Evolutionary conservation across 1,140 invertebrate species (phyloP), one percentile per base, ranked within the genome.

Genomic region (Epicauta chinensis): DNA sequence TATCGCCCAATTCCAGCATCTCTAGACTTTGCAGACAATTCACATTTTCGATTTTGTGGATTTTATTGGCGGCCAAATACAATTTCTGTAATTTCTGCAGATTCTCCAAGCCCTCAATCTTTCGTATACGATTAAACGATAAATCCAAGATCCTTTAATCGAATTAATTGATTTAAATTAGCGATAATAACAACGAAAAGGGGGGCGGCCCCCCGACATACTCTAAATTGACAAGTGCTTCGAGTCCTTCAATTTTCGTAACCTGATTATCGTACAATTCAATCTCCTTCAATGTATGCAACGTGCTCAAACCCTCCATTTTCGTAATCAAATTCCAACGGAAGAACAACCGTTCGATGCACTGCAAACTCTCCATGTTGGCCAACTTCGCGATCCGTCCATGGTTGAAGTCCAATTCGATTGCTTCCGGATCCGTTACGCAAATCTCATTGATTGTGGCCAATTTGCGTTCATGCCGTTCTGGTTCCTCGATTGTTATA

Each of bases 251-350:
- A 63, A 97, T 93, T 54, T 80, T 76, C 1, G 82, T 84, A 38
- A 97, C 91, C 74, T 95, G 93, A 75, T 98, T 99, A 72, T 98
- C 97, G 71, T 98, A 96, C 1, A 99, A 75, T 63, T 98, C 96
- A 43, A 99, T 69, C 67, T 97, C 93, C 38, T 78, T 77, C 0
- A 97, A 73, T 13, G 81, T 90, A 2, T 74, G 78, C 5, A 94
- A 69, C 1, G 76, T 83, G 49, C 82, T 68, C 14, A 96, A 67
- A 71, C 93, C 93, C 69, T 95, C 91, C 65, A 98, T 97, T 65
- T 90, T 92, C 61, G 89, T 96, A 9, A 98, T 92, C 0, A 95
- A 75, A 75, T 98, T 98, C 87, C 95, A 96, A 37, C 93, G 81
- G 15, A 97, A 76, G 66, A 85, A 93, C 29, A 95, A 71, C 61